Evolutionary conservation across 2,888 invertebrate species (phyloP).

Genomic region (Nemoura dubitans): DNA sequence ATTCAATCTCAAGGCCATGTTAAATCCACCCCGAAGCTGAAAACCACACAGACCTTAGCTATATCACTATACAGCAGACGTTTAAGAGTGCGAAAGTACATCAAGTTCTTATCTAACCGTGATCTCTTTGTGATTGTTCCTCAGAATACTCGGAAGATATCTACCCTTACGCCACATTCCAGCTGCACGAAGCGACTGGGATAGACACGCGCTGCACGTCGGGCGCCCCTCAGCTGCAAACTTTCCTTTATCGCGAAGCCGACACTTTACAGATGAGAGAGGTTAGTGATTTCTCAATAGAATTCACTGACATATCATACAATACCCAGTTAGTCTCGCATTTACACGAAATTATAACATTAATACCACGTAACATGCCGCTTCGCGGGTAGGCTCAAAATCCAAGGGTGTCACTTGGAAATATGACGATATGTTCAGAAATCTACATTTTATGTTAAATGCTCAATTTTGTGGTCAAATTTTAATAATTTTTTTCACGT

Average conservation of each 20-base stretch:
- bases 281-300: conserved; percentile 39
- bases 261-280: conserved; percentile 49
- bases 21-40: too few relatives aligned
- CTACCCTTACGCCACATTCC: conserved; percentile 70
- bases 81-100: background rate
- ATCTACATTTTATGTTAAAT: too few relatives aligned
- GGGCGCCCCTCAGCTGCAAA: conserved; percentile 48
- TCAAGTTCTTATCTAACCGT: background rate
- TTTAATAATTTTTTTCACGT: too few relatives aligned
- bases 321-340: background rate
- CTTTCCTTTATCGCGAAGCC: conserved; percentile 49
- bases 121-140: background rate
- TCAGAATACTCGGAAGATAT: conserved; percentile 69
- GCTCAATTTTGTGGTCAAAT: too few relatives aligned
- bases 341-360: background rate
- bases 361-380: background rate
- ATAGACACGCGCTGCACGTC: conserved; percentile 49
- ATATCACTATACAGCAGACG: too few relatives aligned
- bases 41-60: too few relatives aligned
- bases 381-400: background rate
- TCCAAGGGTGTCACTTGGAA: background rate
- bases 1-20: too few relatives aligned
- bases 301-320: background rate
- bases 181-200: conserved; percentile 53
- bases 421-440: background rate